phyloP scores from a whole-genome alignment of 1,140 invertebrate species.

The Dendroctonus valens region DNA sequence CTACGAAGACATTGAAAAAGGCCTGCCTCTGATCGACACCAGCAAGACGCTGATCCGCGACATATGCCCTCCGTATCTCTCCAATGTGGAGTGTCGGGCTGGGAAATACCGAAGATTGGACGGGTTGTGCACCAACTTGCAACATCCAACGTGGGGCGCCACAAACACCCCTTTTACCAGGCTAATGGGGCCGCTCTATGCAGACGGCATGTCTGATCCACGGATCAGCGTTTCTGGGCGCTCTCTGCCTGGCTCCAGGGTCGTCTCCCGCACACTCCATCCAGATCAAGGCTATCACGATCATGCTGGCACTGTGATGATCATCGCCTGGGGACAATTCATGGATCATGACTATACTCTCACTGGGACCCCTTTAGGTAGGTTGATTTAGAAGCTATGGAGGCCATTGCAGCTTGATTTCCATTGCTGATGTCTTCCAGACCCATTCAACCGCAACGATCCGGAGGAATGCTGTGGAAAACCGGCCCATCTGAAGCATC shows the following conservation, averaged over 20 bases:
- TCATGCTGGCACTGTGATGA: conserved; percentile 90
- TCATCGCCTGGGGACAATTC: conserved; percentile 92
- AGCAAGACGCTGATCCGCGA: conserved; percentile 84
- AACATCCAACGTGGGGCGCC: conserved; percentile 90
- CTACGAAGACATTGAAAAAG: conserved; percentile 84
- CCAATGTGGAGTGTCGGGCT: conserved; percentile 80
- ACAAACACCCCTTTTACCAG: conserved; percentile 79
- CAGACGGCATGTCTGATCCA: conserved; percentile 79
- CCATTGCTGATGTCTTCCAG: conserved; percentile 49
- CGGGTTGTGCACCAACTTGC: conserved; percentile 90
- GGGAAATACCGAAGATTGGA: conserved; percentile 89
- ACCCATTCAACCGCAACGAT: conserved; percentile 80
- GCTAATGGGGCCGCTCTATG: conserved; percentile 73
- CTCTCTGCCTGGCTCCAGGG: conserved; percentile 73
- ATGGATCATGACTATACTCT: conserved; percentile 93
- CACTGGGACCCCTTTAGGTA: conserved; percentile 81
- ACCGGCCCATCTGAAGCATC: conserved; percentile 75
- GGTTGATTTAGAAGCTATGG: conserved; percentile 31
- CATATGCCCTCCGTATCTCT: conserved; percentile 83
- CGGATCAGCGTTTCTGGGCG: conserved; percentile 72
- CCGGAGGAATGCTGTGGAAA: conserved; percentile 84
- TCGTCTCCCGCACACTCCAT: conserved; percentile 87
- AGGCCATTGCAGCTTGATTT: not conserved
- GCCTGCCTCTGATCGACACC: conserved; percentile 84
- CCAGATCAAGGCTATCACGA: conserved; percentile 89